Evolutionary conservation across 2,888 invertebrate genomes (phyloP).

Genomic region (Mantis religiosa): DNA sequence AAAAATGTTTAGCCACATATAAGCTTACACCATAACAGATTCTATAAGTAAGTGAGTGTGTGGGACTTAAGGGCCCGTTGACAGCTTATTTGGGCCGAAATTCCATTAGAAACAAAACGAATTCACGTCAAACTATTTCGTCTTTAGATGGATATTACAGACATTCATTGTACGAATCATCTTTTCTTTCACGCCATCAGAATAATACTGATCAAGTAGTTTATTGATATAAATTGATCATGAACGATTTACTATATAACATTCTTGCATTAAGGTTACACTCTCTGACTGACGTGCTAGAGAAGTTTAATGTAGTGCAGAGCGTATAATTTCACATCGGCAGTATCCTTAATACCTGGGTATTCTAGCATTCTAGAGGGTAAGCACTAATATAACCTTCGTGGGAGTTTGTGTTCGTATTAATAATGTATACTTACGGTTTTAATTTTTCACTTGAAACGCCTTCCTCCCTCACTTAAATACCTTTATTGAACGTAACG

Average conservation of each 20-base stretch:
- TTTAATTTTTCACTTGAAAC: not conserved
- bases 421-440: not conserved
- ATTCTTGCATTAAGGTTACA: not conserved
- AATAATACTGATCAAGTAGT: no score
- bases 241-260: not conserved
- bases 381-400: not conserved
- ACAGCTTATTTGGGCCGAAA: no score
- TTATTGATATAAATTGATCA: no score
- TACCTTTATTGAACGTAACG: not conserved
- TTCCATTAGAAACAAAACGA: no score
- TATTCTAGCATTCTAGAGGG: not conserved
- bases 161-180: no score
- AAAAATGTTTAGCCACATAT: no score
- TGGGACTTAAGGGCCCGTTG: no score
- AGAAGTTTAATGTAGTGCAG: not conserved
- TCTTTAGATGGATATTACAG: no score
- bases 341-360: not conserved
- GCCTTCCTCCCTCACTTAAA: not conserved
- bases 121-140: no score
- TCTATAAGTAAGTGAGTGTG: no score
- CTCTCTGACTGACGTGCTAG: not conserved
- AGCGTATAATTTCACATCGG: not conserved
- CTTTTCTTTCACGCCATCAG: no score
- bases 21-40: no score
- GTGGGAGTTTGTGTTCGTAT: not conserved